Percentiles rank a stretch among this genome's conserved stretches.
Conservation (phyloP, 2,113 vertebrate species). For the Sceloporus undulatus region DNA sequence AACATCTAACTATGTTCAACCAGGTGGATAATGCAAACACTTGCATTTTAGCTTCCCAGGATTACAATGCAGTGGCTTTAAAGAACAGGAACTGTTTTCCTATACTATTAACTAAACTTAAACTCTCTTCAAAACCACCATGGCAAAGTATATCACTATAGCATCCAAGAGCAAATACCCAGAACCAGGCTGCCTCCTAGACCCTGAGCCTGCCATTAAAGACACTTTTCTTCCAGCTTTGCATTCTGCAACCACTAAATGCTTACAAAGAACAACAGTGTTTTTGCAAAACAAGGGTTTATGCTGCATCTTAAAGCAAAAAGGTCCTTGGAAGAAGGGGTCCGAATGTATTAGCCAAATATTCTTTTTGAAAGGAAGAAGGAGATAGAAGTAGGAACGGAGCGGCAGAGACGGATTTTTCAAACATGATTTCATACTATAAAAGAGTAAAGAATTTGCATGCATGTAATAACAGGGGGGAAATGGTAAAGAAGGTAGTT, state of each 20-base stretch:
- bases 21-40: not conserved
- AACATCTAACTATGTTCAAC: too few relatives aligned
- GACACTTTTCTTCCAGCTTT: not conserved
- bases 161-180: not conserved
- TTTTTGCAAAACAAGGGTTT: constrained; percentile 11
- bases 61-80: not conserved
- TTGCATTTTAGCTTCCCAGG: not conserved
- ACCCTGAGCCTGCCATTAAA: not conserved
- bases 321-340: not conserved
- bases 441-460: not conserved
- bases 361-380: not conserved
- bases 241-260: not conserved
- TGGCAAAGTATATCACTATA: not conserved
- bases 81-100: not conserved
- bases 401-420: not conserved
- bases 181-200: not conserved
- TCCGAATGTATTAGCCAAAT: not conserved
- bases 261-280: not conserved
- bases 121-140: constrained; percentile 2
- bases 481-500: not conserved
- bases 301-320: not conserved
- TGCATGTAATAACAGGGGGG: not conserved
- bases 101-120: not conserved
- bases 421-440: not conserved
- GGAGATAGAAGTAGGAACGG: not conserved